Evolutionary conservation across 2,888 invertebrate genomes (phyloP).

Genomic region (Dinocampus coccinellae): DNA sequence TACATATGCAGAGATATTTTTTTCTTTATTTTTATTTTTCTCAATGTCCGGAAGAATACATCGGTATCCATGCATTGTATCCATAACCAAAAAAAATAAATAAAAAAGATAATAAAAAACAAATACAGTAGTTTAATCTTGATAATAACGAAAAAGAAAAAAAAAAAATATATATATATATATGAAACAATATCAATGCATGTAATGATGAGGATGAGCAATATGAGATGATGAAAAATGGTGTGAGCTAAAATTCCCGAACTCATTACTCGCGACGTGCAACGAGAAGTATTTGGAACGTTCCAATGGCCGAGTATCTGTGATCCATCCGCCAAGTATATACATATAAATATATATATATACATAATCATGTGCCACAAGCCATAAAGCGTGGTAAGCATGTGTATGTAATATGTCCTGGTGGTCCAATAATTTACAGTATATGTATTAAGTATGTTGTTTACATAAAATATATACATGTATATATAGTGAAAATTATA

Average conservation of each 20-base stretch:
- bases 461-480: no score
- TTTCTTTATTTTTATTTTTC: no score
- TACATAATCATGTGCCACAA: slow-evolving; percentile 25
- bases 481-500: no score
- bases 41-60: no score
- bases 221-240: background rate
- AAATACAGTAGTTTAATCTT: background rate
- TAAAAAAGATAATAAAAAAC: no score
- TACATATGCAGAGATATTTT: no score
- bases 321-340: slow-evolving; percentile 1
- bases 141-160: background rate
- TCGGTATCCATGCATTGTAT: no score
- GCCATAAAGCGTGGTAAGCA: slow-evolving; percentile 29
- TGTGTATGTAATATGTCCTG: slow-evolving; percentile 26
- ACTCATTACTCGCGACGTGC: slow-evolving; percentile 54
- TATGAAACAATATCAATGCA: background rate
- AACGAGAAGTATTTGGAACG: slow-evolving; percentile 67
- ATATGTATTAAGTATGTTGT: slow-evolving; percentile 16
- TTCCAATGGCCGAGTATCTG: slow-evolving; percentile 63
- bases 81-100: no score
- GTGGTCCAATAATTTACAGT: slow-evolving; percentile 42
- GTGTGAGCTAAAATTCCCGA: slow-evolving; percentile 41
- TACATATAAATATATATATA: slow-evolving; percentile 5
- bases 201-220: background rate
- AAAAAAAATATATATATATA: background rate